Evolutionary conservation across 1,140 invertebrate genomes (phyloP).

Genomic region (Pissodes strobi): DNA sequence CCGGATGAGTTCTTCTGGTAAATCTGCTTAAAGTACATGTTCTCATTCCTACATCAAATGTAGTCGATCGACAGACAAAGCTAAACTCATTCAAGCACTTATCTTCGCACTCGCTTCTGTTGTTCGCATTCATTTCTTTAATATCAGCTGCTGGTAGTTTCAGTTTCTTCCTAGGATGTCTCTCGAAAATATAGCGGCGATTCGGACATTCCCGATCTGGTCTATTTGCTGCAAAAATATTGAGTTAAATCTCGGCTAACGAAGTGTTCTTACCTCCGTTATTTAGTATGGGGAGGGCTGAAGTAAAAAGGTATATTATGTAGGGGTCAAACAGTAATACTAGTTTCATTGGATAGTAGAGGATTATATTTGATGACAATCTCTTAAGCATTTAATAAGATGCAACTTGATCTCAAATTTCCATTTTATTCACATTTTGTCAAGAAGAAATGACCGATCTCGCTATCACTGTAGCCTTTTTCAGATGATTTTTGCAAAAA

Average conservation of each 20-base stretch:
- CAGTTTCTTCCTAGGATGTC: conserved; percentile 80
- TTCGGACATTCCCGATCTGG: conserved; percentile 86
- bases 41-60: conserved; percentile 74
- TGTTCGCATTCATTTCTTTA: conserved; percentile 78
- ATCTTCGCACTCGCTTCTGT: conserved; percentile 87
- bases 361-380: too few relatives aligned
- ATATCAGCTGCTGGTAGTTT: conserved; percentile 76
- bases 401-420: too few relatives aligned
- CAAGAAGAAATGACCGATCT: too few relatives aligned
- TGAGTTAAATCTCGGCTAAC: neutral
- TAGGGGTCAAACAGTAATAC: too few relatives aligned
- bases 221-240: conserved; percentile 76
- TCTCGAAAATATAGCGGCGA: conserved; percentile 83
- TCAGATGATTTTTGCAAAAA: too few relatives aligned
- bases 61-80: conserved; percentile 84
- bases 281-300: neutral
- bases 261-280: neutral
- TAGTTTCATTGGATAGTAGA: too few relatives aligned
- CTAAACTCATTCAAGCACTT: conserved; percentile 87
- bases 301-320: neutral
- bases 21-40: conserved; percentile 81
- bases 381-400: too few relatives aligned
- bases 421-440: too few relatives aligned
- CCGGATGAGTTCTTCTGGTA: conserved; percentile 82
- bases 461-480: too few relatives aligned